Evolutionary conservation across 2,888 invertebrate species (phyloP).

Genomic region (Alviniconcha strummeri): DNA sequence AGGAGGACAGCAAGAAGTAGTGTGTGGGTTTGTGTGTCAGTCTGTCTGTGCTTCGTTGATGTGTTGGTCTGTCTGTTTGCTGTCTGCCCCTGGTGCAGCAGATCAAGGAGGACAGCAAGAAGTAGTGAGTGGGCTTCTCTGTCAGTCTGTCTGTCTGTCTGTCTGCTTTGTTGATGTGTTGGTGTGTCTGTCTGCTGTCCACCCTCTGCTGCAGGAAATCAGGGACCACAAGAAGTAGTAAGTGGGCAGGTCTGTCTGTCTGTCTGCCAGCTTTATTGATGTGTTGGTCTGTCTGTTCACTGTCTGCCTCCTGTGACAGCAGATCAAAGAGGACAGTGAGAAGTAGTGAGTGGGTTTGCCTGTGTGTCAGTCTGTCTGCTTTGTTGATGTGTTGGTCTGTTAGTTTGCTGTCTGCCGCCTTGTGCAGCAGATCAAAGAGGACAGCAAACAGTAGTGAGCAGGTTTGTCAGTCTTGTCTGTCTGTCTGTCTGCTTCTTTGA

Average conservation of each 20-base stretch:
- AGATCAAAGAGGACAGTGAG: constrained; percentile 70
- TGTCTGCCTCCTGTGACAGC: constrained; percentile 72
- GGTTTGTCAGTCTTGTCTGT: background rate
- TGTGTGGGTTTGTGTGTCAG: constrained; percentile 54
- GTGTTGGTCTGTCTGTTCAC: constrained; percentile 40
- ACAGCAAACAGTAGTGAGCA: constrained; percentile 58
- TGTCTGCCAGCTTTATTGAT: background rate
- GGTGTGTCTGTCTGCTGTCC: constrained; percentile 58
- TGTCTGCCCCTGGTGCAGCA: constrained; percentile 73
- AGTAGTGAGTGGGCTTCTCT: constrained; percentile 52
- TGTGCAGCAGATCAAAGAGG: constrained; percentile 73
- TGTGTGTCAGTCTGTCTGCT: no score
- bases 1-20: constrained; percentile 68
- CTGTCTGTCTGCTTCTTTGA: background rate
- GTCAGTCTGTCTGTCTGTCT: background rate
- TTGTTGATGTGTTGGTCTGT: no score
- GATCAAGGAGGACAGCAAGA: constrained; percentile 69
- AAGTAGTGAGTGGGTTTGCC: constrained; percentile 55
- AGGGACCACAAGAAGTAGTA: constrained; percentile 67
- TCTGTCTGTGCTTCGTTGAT: background rate
- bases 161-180: background rate
- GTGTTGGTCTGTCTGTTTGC: constrained; percentile 40
- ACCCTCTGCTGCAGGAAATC: constrained; percentile 73
- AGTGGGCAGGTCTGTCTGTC: constrained; percentile 35
- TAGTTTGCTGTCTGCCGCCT: constrained; percentile 66